Conservation (phyloP, 1,140 invertebrate species). For the Tigriopus japonicus region DNA sequence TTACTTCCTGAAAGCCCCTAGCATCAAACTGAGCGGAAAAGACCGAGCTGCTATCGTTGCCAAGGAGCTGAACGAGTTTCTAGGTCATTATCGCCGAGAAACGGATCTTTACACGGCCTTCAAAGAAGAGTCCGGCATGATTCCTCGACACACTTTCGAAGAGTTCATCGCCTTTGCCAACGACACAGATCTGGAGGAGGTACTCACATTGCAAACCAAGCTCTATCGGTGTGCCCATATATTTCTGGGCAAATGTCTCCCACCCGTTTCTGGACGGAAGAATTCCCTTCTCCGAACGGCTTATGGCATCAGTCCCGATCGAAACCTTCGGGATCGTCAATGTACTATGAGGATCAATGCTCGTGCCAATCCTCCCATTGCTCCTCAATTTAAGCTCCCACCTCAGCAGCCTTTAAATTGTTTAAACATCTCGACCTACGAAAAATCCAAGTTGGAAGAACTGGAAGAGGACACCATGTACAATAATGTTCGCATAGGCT, state of each 20-base stretch:
- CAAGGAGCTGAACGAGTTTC: constrained; percentile 77
- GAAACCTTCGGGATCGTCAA: constrained; percentile 9
- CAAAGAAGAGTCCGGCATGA: constrained; percentile 19
- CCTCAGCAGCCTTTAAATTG: not conserved
- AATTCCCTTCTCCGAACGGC: constrained; percentile 10
- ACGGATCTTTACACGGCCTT: constrained; percentile 26
- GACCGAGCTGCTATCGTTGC: constrained; percentile 67
- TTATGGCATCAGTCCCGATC: constrained; percentile 10
- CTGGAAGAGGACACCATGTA: no score
- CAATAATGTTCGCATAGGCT: no score
- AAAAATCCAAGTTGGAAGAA: no score
- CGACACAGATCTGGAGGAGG: constrained; percentile 38
- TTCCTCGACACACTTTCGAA: constrained; percentile 24
- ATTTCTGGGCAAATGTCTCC: constrained; percentile 13
- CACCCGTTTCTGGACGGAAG: constrained; percentile 4
- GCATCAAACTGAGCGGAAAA: constrained; percentile 53
- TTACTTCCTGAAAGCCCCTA: constrained; percentile 36
- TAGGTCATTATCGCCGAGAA: constrained; percentile 68
- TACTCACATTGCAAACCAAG: constrained; percentile 39
- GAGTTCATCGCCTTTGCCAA: constrained; percentile 24
- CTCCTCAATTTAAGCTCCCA: constrained; percentile 5
- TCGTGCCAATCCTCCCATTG: constrained; percentile 8
- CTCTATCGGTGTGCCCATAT: constrained; percentile 26
- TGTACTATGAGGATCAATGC: constrained; percentile 14
- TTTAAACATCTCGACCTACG: constrained; percentile 1